Evolutionary conservation across 2,113 vertebrate genomes (phyloP), one percentile per base, ranked within the genome.

Genomic region (Puffinus mauretanicus): DNA sequence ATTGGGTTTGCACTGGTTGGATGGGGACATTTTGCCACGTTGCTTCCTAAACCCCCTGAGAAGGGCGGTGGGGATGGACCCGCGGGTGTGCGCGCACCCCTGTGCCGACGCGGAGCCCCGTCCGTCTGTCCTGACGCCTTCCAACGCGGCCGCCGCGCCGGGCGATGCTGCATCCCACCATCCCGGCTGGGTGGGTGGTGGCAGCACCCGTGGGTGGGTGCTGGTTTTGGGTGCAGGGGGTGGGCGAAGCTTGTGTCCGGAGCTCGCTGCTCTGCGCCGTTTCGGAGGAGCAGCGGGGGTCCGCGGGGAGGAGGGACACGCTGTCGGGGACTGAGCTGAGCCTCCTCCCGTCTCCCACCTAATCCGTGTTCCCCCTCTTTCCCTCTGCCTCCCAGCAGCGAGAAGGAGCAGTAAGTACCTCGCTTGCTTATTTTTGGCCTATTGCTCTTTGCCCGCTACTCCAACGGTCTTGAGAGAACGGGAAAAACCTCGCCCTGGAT

Each of bases 361-460:
- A 82, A 94, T 72, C 69, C 55, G 52, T 21, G 10, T 92, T 52
- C 20, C 67, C 17, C 93, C 89, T 91, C 92, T 79, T 92, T 70
- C 83, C 70, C 78, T 95, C 82, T 96, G 97, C 98, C 57, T 96
- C 65, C 95, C 89, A 94, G 90, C 98, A 99, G 99, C 27, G 99
- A 99, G 94, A 99, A 99, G 97, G 99, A 99, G 90, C 98, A 98
- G 99, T 99, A 97, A 99, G 99, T 99, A 98, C 85, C 96, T 61
- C 7, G 3, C 20, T 70, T 46, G 14, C 19, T 80, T 47, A 30
- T 34, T n/a, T 14, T 34, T 22, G 9, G 5, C 26, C n/a, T 76
- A 3, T 78, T 86, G 46, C 60, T 72, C 46, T 70, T 88, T 38
- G 6, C 34, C 40, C 42, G 46, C 42, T 21, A 1, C n/a, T 60